A percentile compares a stretch with the other conserved stretches of the same genome.
These are phyloP conservation scores for Synodontis membranacea DNA, from an alignment of 2,113 vertebrate genomes.

Conservation along the genomic window DNA sequence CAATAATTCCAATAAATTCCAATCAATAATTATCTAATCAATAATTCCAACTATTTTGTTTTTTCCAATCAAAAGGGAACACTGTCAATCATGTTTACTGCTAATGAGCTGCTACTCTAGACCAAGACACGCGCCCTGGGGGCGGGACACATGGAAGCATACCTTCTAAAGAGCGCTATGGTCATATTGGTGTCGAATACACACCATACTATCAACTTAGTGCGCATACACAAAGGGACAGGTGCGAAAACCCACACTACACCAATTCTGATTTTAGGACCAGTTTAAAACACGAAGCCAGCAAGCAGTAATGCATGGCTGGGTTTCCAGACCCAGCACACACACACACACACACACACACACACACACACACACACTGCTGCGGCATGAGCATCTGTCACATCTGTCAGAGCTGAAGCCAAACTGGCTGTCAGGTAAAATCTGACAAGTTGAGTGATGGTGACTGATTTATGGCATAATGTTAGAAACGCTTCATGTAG, in stretches of 20 bases:
- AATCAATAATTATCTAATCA: neutral
- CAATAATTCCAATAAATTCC: neutral
- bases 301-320: neutral
- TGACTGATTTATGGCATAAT: slow-evolving; percentile 14
- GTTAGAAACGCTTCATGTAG: neutral
- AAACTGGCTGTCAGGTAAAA: slow-evolving; percentile 12
- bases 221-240: neutral
- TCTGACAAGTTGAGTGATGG: neutral
- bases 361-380: neutral
- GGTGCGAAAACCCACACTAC: neutral
- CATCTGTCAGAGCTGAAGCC: slow-evolving; percentile 21
- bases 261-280: neutral
- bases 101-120: neutral
- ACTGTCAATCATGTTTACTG: neutral
- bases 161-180: no score
- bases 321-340: neutral
- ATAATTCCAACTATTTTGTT: neutral
- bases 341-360: no score
- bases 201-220: neutral
- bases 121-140: neutral
- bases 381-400: slow-evolving; percentile 1
- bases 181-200: neutral
- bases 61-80: neutral
- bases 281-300: slow-evolving; percentile 21
- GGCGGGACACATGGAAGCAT: neutral